Evolutionary conservation across 2,113 vertebrate genomes (phyloP).

Genomic region (Rhinolophus sinicus): DNA sequence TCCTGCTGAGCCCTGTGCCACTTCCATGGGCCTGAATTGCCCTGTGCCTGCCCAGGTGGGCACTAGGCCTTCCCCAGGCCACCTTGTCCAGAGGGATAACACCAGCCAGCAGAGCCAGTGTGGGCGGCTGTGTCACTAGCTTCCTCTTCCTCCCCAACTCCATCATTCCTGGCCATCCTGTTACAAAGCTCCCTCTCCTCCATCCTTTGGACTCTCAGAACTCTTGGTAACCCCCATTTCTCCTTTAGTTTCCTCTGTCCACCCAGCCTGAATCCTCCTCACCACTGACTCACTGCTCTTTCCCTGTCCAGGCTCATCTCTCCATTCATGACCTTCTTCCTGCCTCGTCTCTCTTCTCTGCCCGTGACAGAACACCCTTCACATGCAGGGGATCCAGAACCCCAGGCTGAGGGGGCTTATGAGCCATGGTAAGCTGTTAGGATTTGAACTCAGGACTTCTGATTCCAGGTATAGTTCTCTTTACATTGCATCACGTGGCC

Average conservation of each 20-base stretch:
- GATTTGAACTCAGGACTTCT: neutral
- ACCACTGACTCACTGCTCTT: neutral
- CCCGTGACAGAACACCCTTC: neutral
- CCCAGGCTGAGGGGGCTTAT: too few species aligned
- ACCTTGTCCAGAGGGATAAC: neutral
- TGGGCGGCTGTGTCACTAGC: neutral
- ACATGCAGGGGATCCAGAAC: neutral
- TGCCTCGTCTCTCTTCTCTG: neutral
- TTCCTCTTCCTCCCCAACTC: neutral
- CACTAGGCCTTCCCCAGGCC: rapidly evolving
- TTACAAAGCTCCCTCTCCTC: neutral
- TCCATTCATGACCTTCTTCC: neutral
- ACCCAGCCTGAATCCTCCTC: neutral
- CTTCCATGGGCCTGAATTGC: neutral
- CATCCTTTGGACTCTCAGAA: neutral
- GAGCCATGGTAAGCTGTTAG: neutral
- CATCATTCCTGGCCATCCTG: neutral
- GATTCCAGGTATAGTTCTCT: neutral
- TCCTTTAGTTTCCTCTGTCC: neutral
- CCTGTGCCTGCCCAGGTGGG: neutral
- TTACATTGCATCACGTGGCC: neutral
- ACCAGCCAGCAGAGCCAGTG: too few species aligned
- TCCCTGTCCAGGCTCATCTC: neutral
- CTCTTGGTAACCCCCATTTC: neutral
- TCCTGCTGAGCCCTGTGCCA: neutral